Conservation (phyloP, 2,888 invertebrate genomes). For the Drosophila trichaetosa region DNA sequence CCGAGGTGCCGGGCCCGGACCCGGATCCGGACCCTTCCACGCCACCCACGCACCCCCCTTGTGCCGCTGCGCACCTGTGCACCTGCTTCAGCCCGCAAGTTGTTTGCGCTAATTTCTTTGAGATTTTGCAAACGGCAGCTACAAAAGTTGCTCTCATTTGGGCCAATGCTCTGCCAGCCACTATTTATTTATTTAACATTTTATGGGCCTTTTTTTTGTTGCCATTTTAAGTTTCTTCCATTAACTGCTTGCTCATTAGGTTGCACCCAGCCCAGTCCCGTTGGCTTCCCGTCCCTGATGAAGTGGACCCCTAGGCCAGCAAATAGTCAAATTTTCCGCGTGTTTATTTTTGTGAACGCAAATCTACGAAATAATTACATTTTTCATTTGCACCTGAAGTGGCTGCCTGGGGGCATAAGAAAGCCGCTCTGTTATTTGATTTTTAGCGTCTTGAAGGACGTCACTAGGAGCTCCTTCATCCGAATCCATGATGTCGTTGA, state of each 20-base stretch:
- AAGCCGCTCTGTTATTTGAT: slow-evolving; percentile 53
- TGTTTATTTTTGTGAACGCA: slow-evolving; percentile 73
- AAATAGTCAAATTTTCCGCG: slow-evolving; percentile 66
- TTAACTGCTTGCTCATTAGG: slow-evolving; percentile 55
- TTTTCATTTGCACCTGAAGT: slow-evolving; percentile 81
- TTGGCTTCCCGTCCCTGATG: background rate
- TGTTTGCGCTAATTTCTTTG: slow-evolving; percentile 78
- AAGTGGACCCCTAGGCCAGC: slow-evolving; percentile 44
- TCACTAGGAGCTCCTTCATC: slow-evolving; percentile 29
- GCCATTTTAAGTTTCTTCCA: slow-evolving; percentile 68
- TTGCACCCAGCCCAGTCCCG: slow-evolving; percentile 13
- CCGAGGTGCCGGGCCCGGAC: slow-evolving; percentile 2
- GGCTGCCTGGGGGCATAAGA: slow-evolving; percentile 49
- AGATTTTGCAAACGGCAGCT: slow-evolving; percentile 68
- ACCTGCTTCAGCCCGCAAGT: slow-evolving; percentile 48
- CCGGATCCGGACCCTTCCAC: background rate
- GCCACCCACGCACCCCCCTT: slow-evolving; percentile 12
- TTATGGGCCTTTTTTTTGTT: slow-evolving; percentile 50
- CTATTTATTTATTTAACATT: slow-evolving; percentile 79
- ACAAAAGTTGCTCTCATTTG: slow-evolving; percentile 72
- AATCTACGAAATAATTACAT: slow-evolving; percentile 81
- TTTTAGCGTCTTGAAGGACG: slow-evolving; percentile 59
- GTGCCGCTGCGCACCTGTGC: slow-evolving; percentile 29
- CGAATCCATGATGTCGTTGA: slow-evolving; percentile 40
- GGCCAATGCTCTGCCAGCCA: slow-evolving; percentile 67